Evolutionary conservation across 30 jellyfish, hydroid and myxozoan species (phyloP).

Genomic region (Hydra vulgaris): DNA sequence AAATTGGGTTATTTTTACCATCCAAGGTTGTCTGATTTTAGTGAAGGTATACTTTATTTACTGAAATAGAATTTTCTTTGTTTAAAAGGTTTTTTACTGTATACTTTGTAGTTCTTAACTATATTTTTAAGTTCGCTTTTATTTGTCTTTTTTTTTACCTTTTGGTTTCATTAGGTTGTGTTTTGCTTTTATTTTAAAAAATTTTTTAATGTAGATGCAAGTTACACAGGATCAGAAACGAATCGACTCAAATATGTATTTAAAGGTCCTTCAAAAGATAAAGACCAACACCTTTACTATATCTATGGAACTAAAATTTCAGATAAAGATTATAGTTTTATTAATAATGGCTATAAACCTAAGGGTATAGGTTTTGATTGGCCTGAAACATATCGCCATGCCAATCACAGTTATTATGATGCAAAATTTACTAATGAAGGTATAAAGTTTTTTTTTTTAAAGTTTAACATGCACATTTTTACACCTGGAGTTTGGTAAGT

Average conservation of each 20-base stretch:
- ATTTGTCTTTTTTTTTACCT: no score
- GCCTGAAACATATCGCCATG: slow-evolving; percentile 89
- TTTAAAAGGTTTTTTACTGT: no score
- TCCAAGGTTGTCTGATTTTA: slow-evolving; percentile 79
- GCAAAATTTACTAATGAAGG: not conserved
- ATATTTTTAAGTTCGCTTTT: no score
- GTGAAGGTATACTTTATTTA: no score
- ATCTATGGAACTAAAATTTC: slow-evolving; percentile 70
- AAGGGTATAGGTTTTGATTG: slow-evolving; percentile 76
- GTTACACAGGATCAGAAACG: slow-evolving; percentile 23
- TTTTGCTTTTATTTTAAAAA: no score
- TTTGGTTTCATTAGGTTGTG: no score
- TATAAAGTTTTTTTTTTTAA: not conserved
- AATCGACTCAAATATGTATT: slow-evolving; percentile 68
- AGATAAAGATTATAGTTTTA: slow-evolving; percentile 68
- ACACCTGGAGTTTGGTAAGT: no score
- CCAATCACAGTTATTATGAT: slow-evolving; percentile 76
- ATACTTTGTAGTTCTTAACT: no score
- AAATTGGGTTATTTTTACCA: slow-evolving; percentile 83
- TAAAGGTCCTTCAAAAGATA: slow-evolving; percentile 74
- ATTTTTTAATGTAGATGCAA: not conserved
- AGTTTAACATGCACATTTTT: not conserved
- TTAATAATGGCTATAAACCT: slow-evolving; percentile 46
- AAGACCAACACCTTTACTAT: slow-evolving; percentile 59
- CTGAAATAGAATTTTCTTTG: no score